Evolutionary conservation across 2,797 vertebrate species (phyloP).

Genomic region (Accipiter fasciatus): DNA sequence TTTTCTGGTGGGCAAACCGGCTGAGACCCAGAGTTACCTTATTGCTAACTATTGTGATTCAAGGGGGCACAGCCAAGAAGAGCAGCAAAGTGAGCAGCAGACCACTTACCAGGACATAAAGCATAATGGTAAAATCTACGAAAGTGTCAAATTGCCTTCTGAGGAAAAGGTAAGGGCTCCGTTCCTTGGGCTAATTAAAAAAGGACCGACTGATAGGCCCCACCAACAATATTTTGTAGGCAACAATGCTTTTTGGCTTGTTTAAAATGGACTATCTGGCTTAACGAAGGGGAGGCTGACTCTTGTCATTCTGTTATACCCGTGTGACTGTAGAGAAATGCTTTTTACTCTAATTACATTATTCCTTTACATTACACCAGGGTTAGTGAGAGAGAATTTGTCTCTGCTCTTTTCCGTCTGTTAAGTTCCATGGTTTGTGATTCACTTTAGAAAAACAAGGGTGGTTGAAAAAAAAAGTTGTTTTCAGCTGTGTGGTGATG

Average conservation of each 20-base stretch:
- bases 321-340: not conserved
- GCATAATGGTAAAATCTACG: not conserved
- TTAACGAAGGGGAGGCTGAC: not conserved
- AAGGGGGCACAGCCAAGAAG: not conserved
- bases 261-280: not conserved
- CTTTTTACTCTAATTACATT: not conserved
- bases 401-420: conserved; percentile 26
- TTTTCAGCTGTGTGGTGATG: conserved; percentile 63
- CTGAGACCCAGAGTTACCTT: not conserved
- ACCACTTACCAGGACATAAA: not conserved
- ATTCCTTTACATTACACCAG: not conserved
- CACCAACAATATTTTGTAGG: not conserved
- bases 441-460: conserved; percentile 62
- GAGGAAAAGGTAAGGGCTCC: not conserved
- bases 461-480: conserved; percentile 50
- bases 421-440: conserved; percentile 53
- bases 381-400: not conserved
- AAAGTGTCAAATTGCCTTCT: not conserved
- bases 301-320: not conserved
- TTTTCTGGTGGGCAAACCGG: not conserved
- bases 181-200: not conserved
- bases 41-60: not conserved
- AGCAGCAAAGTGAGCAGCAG: not conserved
- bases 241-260: not conserved
- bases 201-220: not conserved